Evolutionary conservation across 2,888 invertebrate genomes (phyloP).

Genomic region (Polyommatus icarus): DNA sequence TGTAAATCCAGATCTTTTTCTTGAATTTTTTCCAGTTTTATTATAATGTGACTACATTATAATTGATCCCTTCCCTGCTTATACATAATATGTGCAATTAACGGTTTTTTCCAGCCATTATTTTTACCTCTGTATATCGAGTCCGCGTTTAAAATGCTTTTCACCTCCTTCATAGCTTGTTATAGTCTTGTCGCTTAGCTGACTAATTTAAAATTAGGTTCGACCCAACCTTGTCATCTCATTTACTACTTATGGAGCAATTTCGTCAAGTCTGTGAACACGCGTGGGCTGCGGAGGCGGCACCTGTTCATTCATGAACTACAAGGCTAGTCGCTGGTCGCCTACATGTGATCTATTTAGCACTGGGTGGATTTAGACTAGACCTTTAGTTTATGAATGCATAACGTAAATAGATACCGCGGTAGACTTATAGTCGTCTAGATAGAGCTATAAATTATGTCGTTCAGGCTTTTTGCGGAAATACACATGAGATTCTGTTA

Average conservation of each 20-base stretch:
- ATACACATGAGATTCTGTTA: too few species aligned
- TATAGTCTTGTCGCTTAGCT: background rate
- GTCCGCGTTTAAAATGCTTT: too few species aligned
- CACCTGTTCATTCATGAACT: slow-evolving; percentile 62
- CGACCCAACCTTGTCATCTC: slow-evolving; percentile 18
- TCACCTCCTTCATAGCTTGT: too few species aligned
- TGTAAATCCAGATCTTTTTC: too few species aligned
- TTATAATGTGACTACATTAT: too few species aligned
- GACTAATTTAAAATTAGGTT: background rate
- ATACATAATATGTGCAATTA: too few species aligned
- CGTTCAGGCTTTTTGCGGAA: too few species aligned
- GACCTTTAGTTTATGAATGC: slow-evolving; percentile 16
- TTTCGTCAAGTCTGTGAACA: slow-evolving; percentile 12
- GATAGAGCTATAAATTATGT: too few species aligned
- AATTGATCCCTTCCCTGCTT: too few species aligned
- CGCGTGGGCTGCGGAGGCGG: slow-evolving; percentile 44
- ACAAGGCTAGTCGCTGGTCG: slow-evolving; percentile 34
- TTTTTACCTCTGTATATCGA: too few species aligned
- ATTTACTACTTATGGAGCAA: background rate
- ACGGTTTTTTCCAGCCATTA: too few species aligned
- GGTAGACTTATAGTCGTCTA: background rate
- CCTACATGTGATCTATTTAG: slow-evolving; percentile 30
- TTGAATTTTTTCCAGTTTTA: background rate
- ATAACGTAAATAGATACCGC: slow-evolving; percentile 1
- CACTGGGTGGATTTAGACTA: background rate